These are phyloP conservation scores for Corbicula japonica DNA, from an alignment of 2,888 invertebrate species.

Conservation along the genomic window DNA sequence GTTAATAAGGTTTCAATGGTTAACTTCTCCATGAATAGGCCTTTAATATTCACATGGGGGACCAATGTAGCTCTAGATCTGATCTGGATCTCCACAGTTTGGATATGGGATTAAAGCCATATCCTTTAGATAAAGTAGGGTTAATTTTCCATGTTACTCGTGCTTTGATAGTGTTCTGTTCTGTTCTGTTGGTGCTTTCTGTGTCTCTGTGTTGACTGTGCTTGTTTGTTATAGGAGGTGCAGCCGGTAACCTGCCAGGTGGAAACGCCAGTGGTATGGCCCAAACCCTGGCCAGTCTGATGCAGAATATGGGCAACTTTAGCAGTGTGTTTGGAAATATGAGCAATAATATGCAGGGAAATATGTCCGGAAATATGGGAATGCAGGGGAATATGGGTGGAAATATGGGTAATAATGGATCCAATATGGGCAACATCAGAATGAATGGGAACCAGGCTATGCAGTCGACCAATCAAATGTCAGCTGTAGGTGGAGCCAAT, in stretches of 20 bases:
- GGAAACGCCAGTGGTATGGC: constrained; percentile 33
- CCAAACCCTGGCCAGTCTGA: constrained; percentile 37
- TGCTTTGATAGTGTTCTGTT: too few relatives aligned
- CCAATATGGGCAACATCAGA: constrained; percentile 32
- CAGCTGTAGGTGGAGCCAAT: constrained; percentile 35
- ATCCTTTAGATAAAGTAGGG: too few relatives aligned
- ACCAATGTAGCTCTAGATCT: too few relatives aligned
- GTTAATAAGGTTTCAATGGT: too few relatives aligned
- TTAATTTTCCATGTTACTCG: too few relatives aligned
- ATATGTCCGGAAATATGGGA: constrained; percentile 41
- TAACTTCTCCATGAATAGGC: too few relatives aligned
- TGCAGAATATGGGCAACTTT: constrained; percentile 62
- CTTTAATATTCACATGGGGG: too few relatives aligned
- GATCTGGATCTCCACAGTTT: too few relatives aligned
- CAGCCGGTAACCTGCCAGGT: constrained; percentile 14
- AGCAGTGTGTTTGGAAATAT: constrained; percentile 56
- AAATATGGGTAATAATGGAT: constrained; percentile 40
- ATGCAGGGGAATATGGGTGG: constrained; percentile 27
- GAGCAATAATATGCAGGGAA: constrained; percentile 35
- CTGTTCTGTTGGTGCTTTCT: too few relatives aligned
- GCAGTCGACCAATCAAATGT: constrained; percentile 16
- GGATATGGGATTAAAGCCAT: too few relatives aligned
- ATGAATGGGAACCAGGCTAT: constrained; percentile 38
- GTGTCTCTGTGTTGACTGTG: constrained; percentile 39
- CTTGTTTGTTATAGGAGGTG: constrained; percentile 53